phyloP scores from a whole-genome alignment of 2,113 vertebrate species.

The Cheirogaleus medius region DNA sequence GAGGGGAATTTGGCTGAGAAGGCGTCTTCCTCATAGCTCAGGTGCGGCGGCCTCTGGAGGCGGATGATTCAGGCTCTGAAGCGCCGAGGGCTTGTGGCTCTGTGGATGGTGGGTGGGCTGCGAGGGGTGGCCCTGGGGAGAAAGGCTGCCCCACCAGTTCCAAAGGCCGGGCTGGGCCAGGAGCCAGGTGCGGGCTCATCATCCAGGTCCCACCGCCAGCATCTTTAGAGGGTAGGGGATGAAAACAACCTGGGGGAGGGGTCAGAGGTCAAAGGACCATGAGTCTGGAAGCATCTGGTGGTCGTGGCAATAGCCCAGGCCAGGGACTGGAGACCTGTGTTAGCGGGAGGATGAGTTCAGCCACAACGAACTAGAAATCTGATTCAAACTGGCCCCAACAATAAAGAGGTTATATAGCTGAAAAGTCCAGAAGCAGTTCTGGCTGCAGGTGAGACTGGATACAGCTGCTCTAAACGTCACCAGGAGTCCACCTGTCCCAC shows the following conservation, averaged over 20 bases:
- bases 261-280: background rate
- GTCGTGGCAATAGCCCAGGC: background rate
- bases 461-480: background rate
- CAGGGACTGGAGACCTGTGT: background rate
- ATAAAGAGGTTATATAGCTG: background rate
- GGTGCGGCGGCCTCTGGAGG: background rate
- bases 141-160: background rate
- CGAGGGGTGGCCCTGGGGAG: background rate
- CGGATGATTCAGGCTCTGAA: background rate
- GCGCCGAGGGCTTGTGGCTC: background rate
- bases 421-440: background rate
- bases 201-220: background rate
- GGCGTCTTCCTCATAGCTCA: background rate
- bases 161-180: background rate
- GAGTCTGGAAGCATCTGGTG: accelerated
- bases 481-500: background rate
- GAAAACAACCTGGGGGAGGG: background rate
- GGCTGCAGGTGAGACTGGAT: background rate
- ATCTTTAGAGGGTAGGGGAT: background rate
- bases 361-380: background rate
- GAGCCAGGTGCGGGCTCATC: background rate
- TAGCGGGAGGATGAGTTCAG: no score
- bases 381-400: background rate
- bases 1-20: background rate
- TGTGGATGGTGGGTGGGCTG: background rate